Conservation (phyloP, 64 coral and sea anemone species). For the Pocillopora damicornis region DNA sequence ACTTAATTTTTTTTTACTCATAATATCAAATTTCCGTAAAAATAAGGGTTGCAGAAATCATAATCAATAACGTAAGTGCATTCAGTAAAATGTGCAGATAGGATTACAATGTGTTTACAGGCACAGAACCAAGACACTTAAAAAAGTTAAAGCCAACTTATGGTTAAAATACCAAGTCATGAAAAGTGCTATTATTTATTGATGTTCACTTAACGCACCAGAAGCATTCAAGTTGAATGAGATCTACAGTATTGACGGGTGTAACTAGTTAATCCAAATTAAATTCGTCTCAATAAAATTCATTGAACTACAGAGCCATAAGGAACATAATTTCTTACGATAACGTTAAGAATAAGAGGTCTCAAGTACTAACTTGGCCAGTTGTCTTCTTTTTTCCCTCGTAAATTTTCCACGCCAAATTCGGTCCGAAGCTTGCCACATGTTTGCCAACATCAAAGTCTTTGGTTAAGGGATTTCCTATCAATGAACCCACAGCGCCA, state of each 20-base stretch:
- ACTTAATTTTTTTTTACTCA: no score
- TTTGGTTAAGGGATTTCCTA: constrained; percentile 85
- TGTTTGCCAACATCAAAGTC: constrained; percentile 85
- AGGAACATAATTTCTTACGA: neutral
- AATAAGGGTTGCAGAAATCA: no score
- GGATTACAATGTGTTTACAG: no score
- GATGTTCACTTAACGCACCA: neutral
- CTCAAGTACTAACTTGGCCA: constrained; percentile 53
- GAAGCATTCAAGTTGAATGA: no score
- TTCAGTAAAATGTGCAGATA: no score
- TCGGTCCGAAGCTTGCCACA: constrained; percentile 88
- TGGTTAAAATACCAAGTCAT: neutral
- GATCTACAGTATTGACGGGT: no score
- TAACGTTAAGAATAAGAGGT: neutral
- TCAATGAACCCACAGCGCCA: constrained; percentile 69
- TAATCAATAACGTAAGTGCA: no score
- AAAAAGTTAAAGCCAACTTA: no score
- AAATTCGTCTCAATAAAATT: neutral
- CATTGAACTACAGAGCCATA: neutral
- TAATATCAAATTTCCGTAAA: no score
- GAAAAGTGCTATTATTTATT: neutral
- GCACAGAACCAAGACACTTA: no score
- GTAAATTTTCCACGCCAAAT: constrained; percentile 87
- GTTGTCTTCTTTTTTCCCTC: constrained; percentile 83
- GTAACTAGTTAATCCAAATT: neutral